Evolutionary conservation across 2,888 invertebrate genomes (phyloP).

Genomic region (Xestia xanthographa): DNA sequence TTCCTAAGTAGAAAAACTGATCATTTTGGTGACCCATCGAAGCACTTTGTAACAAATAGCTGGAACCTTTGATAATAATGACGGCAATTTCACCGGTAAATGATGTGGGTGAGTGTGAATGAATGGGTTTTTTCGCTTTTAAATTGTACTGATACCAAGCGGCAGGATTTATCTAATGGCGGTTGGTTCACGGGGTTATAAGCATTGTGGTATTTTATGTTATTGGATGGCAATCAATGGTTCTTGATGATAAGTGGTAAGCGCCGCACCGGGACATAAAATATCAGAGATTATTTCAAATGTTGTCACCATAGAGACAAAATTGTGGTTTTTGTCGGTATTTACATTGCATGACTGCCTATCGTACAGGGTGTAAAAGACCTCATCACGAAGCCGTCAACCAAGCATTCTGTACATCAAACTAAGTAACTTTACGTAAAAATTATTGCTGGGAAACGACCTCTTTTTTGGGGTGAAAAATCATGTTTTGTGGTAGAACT

Average conservation of each 20-base stretch:
- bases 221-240: not conserved
- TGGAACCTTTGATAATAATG: constrained; percentile 35
- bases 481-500: no score
- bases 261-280: not conserved
- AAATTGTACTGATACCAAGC: not conserved
- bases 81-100: constrained; percentile 23
- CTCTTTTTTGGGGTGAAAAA: no score
- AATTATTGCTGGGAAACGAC: no score
- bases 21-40: constrained; percentile 1
- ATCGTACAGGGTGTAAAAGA: no score
- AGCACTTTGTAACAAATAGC: constrained; percentile 30
- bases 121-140: not conserved
- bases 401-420: no score
- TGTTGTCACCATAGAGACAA: not conserved
- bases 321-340: not conserved
- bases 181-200: not conserved
- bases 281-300: not conserved
- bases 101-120: constrained; percentile 23
- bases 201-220: not conserved
- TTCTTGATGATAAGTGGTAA: not conserved
- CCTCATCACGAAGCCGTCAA: no score
- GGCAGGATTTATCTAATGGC: constrained; percentile 1
- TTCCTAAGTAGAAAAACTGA: not conserved
- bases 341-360: not conserved
- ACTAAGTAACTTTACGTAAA: no score